These are phyloP conservation scores for Diacarnus erythraeanus DNA, from an alignment of 37 sponge, comb jelly and placozoan genomes.

Conservation along the genomic window DNA sequence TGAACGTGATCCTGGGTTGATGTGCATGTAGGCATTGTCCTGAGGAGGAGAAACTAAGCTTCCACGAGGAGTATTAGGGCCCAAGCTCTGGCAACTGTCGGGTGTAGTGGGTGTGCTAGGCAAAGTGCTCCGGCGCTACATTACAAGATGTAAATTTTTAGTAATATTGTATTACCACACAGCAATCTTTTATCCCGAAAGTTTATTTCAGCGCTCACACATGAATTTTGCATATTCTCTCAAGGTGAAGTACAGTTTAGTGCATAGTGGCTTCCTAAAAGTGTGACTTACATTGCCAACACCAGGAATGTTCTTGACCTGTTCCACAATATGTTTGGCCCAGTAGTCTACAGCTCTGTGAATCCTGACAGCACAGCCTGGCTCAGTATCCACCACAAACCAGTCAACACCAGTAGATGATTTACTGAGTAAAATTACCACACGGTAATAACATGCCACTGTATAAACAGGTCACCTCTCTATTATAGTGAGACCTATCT, in stretches of 20 bases:
- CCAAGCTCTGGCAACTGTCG: too few species aligned
- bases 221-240: too few species aligned
- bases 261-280: too few species aligned
- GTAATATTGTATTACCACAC: too few species aligned
- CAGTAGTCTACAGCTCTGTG: conserved; percentile 75
- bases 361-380: conserved; percentile 36
- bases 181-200: too few species aligned
- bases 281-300: neutral
- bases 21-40: neutral
- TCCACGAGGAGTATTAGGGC: neutral
- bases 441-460: too few species aligned
- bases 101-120: neutral
- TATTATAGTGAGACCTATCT: too few species aligned
- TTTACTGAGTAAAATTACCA: conserved; percentile 46
- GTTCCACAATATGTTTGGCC: conserved; percentile 73
- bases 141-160: too few species aligned
- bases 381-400: conserved; percentile 63
- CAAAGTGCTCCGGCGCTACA: neutral
- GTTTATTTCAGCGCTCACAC: too few species aligned
- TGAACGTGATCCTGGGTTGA: neutral
- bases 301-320: conserved; percentile 41
- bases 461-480: too few species aligned
- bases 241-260: too few species aligned
- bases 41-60: neutral
- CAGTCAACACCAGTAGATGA: conserved; percentile 71